Evolutionary conservation across 2,113 vertebrate genomes (phyloP), one percentile per base, ranked within the genome.

Genomic region (Synchiropus splendidus): DNA sequence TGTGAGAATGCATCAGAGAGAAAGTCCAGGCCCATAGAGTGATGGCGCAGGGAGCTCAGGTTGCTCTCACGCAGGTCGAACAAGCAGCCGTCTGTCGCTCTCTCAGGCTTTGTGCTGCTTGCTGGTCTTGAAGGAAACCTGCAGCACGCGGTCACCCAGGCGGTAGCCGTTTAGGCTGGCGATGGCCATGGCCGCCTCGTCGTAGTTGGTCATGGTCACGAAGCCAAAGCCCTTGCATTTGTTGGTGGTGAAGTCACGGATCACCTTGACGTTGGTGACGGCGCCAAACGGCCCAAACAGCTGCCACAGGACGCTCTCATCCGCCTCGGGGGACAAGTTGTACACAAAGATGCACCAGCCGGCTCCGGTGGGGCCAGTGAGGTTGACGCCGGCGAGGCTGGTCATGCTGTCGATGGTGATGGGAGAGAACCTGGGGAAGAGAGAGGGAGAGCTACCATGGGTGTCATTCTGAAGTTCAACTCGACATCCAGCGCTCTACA

Each of bases 321-420:
- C 93, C 0, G 93, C 91, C 72, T 97, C 93, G 0, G 93, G 93
- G 0, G 92, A 95, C 61, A 97, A 82, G 90, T 96, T 97, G 87
- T 97, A 97, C 61, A 97, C 90, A 32, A 97, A 97, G 89, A 97
- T 96, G 86, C 93, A 96, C 93, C 93, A 97, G 50, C 92, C 93
- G 0, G 90, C 75, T 1, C 85, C 86, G 1, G 86, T 85, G 12
- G 86, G 86, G 36, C 89, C 89, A 0, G 88, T 86, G 30, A 91
- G 83, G 76, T 89, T 90, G 64, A 91, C 89, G 10, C 89, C 89
- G 0, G 89, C 89, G 44, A 91, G 83, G 64, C 88, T 88, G 42
- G 88, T 90, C 89, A 91, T 88, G 81, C 89, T 90, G 65, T 91
- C 89, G 18, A 91, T 91, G 79, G 89, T 90, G 79, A 91, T 91